Evolutionary conservation across 2,888 invertebrate genomes (phyloP).

Genomic region (Chelonus formosanus): DNA sequence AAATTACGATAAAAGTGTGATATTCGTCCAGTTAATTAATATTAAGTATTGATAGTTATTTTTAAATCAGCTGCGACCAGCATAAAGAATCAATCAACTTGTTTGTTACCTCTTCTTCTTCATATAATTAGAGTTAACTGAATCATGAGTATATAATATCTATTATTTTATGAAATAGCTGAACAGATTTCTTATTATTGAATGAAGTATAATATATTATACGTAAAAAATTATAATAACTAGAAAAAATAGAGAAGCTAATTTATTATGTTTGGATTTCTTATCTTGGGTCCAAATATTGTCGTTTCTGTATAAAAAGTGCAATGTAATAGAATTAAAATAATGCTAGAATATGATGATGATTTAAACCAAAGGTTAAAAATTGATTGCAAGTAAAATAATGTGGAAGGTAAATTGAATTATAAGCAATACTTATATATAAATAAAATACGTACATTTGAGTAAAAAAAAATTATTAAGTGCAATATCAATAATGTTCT

Average conservation of each 20-base stretch:
- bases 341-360: slow-evolving; percentile 20
- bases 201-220: not conserved
- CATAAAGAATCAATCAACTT: no score
- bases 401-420: slow-evolving; percentile 41
- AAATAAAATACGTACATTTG: slow-evolving; percentile 14
- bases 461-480: not conserved
- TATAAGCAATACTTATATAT: slow-evolving; percentile 51
- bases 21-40: no score
- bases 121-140: no score
- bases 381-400: slow-evolving; percentile 36
- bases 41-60: no score
- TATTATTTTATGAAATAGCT: no score
- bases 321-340: slow-evolving; percentile 29
- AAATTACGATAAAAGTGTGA: no score
- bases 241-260: slow-evolving; percentile 8
- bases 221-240: slow-evolving; percentile 2
- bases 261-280: slow-evolving; percentile 48
- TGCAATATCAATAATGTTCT: slow-evolving; percentile 9
- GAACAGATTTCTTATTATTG: not conserved
- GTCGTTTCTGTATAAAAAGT: slow-evolving; percentile 49
- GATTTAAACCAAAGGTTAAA: slow-evolving; percentile 15
- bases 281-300: slow-evolving; percentile 60
- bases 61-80: no score
- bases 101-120: no score
- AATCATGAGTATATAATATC: no score